phyloP scores from a whole-genome alignment of 2,797 vertebrate genomes.

The Nyctalus aviator region DNA sequence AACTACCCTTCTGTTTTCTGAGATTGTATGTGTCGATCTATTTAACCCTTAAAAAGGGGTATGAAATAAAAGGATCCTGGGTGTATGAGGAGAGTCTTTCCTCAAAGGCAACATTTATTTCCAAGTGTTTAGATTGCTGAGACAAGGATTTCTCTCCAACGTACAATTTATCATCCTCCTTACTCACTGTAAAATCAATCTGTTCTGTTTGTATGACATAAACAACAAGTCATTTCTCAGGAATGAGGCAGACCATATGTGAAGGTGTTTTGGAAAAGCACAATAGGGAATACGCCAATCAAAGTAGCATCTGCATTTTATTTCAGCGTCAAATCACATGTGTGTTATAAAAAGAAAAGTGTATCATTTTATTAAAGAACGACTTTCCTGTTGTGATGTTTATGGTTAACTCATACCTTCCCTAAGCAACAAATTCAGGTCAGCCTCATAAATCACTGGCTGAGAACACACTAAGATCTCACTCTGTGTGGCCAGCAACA shows the following conservation, averaged over 20 bases:
- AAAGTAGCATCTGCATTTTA: conserved; percentile 90
- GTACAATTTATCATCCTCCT: conserved; percentile 87
- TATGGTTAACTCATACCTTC: conserved; percentile 83
- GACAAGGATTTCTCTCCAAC: conserved; percentile 83
- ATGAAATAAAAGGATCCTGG: conserved; percentile 61
- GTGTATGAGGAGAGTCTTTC: conserved; percentile 65
- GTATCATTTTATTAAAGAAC: conserved; percentile 87
- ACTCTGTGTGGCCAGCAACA: not conserved
- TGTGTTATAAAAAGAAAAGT: conserved; percentile 88
- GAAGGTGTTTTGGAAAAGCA: conserved; percentile 91
- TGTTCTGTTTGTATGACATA: conserved; percentile 89
- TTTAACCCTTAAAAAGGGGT: conserved; percentile 50
- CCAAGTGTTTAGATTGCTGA: conserved; percentile 82
- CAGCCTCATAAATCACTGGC: not conserved
- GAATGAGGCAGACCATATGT: conserved; percentile 90
- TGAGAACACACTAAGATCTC: not conserved
- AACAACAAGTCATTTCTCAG: conserved; percentile 89
- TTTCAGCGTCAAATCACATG: conserved; percentile 89
- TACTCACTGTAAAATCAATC: conserved; percentile 89
- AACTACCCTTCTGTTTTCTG: conserved; percentile 30
- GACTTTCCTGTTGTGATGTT: conserved; percentile 77
- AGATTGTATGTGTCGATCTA: not conserved
- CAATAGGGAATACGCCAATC: conserved; percentile 89
- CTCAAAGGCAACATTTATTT: conserved; percentile 81
- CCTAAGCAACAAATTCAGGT: not conserved